Evolutionary conservation across 2,113 vertebrate genomes (phyloP).

Genomic region (Alouatta palliata): DNA sequence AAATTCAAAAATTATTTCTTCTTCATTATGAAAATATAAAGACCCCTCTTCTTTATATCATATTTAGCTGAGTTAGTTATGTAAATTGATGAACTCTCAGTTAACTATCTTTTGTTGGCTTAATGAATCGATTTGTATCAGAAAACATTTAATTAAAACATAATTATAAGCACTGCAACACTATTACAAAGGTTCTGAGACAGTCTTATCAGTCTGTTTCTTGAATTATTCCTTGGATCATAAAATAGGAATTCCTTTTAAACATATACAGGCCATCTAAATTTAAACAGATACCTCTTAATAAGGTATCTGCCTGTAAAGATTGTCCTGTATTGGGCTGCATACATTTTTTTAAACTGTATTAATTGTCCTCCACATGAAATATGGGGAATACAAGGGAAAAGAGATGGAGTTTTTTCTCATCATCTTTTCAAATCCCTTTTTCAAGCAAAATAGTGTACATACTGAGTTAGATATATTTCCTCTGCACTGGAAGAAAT

Average conservation of each 20-base stretch:
- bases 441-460: background rate
- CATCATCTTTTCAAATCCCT: background rate
- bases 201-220: background rate
- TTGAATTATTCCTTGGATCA: conserved; percentile 31
- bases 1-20: background rate
- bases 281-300: background rate
- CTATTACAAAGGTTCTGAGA: conserved; percentile 33
- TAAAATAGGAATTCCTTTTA: background rate
- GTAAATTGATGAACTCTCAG: background rate
- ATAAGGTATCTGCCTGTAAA: background rate
- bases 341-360: background rate
- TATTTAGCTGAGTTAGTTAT: conserved; percentile 36
- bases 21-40: conserved; percentile 27
- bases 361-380: background rate
- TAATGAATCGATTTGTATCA: conserved; percentile 65
- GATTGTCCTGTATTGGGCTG: fast-evolving
- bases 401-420: background rate
- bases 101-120: conserved; percentile 31
- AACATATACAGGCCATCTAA: background rate
- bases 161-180: conserved; percentile 21
- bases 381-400: background rate
- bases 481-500: background rate
- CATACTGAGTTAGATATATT: background rate
- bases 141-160: conserved; percentile 65
- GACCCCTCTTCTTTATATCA: background rate